Evolutionary conservation across 2,888 invertebrate species (phyloP).

Genomic region (Apodemia hepburni): DNA sequence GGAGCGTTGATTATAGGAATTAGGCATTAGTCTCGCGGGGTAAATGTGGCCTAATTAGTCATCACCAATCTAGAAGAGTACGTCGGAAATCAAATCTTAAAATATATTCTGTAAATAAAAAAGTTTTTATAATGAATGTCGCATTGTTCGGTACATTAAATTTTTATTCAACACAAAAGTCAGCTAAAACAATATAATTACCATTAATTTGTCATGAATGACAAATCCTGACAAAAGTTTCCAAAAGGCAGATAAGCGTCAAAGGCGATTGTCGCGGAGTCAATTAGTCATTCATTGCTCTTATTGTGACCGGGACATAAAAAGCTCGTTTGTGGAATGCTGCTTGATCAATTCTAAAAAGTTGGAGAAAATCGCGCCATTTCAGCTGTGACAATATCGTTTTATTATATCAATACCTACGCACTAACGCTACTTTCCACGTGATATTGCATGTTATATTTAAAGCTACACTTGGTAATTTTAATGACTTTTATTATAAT

Average conservation of each 20-base stretch:
- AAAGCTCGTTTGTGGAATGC: slow-evolving; percentile 10
- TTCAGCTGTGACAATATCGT: background rate
- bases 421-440: background rate
- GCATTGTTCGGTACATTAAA: too few relatives aligned
- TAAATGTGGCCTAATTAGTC: too few relatives aligned
- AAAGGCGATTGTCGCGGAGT: slow-evolving; percentile 5
- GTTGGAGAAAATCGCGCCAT: background rate
- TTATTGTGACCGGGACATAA: slow-evolving; percentile 4
- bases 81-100: too few relatives aligned
- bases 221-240: slow-evolving; percentile 13
- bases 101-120: too few relatives aligned
- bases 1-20: too few relatives aligned
- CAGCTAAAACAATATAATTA: slow-evolving; percentile 4
- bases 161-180: background rate
- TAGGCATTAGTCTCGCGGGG: too few relatives aligned
- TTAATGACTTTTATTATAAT: background rate
- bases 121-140: too few relatives aligned
- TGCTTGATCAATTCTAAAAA: slow-evolving; percentile 3
- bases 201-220: slow-evolving; percentile 11
- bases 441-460: too few relatives aligned
- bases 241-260: slow-evolving; percentile 5
- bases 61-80: too few relatives aligned
- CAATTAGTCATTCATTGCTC: slow-evolving; percentile 15
- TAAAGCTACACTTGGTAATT: too few relatives aligned
- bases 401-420: background rate